Base-by-base conservation (phyloP, 2,113 vertebrate species). In the Erinaceus europaeus region DNA sequence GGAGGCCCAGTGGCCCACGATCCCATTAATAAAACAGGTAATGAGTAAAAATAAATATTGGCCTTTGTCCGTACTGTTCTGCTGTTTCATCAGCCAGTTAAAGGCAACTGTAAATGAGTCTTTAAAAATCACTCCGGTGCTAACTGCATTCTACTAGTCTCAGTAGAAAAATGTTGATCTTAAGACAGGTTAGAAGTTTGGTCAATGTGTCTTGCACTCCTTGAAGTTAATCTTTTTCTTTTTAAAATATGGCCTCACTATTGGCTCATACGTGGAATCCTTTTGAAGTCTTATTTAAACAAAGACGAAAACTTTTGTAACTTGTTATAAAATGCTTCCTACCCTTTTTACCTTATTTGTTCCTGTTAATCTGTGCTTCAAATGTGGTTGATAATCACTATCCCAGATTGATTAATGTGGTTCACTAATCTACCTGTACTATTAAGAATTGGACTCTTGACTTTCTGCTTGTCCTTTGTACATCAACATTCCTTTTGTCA, bases 221-320 rank as follows among this genome's bases (percentile, higher is more conserved):
- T 78, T 32, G n/a, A 91, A 75, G 48, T 61, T 93, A 42, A 46
- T 61, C 44, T 75, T 59, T 59, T 36, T 77, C 61, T 25, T 13
- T 74, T 21, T 64, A n/a, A 57, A 67, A 83, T 74, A 48, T 46
- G 57, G 65, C 81, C 50, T 71, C 8, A 21, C 59, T 61, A 32
- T 72, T 78, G 71, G 79, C 82, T 85, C 44, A 79, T 90, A 74
- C 38, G 12, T 65, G 72, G 72, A 95, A 89, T 92, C 73, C 72
- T 94, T 95, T 94, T 94, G 94, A 95, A 93, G 79, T 92, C 82
- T 83, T 87, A 82, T 76, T 91, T 94, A 90, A 94, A 94, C 90
- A 95, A 90, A 94, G 93, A 90, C 92, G 81, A 90, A 87, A 90
- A 91, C 86, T 86, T 93, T 29, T 81, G 78, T 89, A 91, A 74